These are phyloP conservation scores for Ornithorhynchus anatinus DNA, from an alignment of 2,113 vertebrate species.

Conservation along the genomic window DNA sequence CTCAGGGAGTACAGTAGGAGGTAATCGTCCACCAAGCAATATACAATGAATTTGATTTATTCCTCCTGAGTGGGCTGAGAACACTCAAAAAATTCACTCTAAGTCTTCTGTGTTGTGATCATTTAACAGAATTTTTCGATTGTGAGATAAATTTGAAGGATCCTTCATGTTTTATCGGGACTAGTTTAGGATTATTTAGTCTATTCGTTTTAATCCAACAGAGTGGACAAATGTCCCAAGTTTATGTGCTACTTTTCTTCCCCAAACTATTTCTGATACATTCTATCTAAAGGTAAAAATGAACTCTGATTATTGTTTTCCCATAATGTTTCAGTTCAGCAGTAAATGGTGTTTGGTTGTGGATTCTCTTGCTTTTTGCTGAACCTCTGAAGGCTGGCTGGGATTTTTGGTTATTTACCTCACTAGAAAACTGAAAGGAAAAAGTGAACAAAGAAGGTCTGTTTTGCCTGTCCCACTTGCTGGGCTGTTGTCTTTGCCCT, in stretches of 20 bases:
- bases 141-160: conserved; percentile 31
- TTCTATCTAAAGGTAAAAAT: conserved; percentile 50
- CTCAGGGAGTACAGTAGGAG: conserved; percentile 86
- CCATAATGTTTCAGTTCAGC: conserved; percentile 52
- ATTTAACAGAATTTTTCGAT: conserved; percentile 63
- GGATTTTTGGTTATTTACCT: conserved; percentile 83
- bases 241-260: neutral
- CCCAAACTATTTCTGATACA: conserved; percentile 34
- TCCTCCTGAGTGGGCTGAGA: conserved; percentile 81
- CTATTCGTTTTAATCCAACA: conserved; percentile 17
- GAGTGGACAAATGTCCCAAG: neutral
- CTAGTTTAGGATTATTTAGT: conserved; percentile 25
- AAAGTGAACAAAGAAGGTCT: conserved; percentile 90
- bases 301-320: conserved; percentile 39
- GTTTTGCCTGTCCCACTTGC: conserved; percentile 90
- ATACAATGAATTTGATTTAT: conserved; percentile 82
- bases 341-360: conserved; percentile 57
- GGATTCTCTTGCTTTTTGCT: conserved; percentile 59
- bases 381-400: conserved; percentile 69
- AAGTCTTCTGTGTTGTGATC: conserved; percentile 53
- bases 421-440: conserved; percentile 82
- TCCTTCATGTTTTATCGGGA: neutral
- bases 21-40: conserved; percentile 68
- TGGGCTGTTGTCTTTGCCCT: conserved; percentile 89
- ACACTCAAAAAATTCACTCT: conserved; percentile 81